These are phyloP conservation scores for Rhagoletis pomonella DNA, from an alignment of 1,140 invertebrate species.

Conservation along the genomic window DNA sequence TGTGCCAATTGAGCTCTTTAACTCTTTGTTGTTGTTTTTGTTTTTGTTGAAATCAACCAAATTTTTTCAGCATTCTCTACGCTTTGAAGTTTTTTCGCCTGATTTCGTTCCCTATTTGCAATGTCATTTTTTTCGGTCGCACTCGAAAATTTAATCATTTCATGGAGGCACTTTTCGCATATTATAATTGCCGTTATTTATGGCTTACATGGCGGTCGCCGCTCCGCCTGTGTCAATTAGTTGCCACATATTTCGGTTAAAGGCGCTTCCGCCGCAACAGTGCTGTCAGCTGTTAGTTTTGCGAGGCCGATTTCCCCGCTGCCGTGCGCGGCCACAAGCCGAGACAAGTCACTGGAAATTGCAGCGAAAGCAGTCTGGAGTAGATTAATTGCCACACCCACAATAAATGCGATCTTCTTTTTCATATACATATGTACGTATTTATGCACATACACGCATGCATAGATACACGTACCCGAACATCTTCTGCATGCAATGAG, in stretches of 20 bases:
- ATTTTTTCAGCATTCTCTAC: background rate
- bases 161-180: slow-evolving; percentile 24
- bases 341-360: background rate
- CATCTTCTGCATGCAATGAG: background rate
- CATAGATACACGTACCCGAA: background rate
- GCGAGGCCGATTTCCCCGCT: background rate
- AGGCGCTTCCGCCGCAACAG: background rate
- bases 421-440: too few species aligned
- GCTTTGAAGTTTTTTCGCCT: background rate
- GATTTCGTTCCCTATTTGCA: background rate
- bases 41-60: background rate
- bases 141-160: slow-evolving; percentile 25
- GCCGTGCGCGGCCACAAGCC: background rate
- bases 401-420: background rate
- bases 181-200: slow-evolving; percentile 26
- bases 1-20: slow-evolving; percentile 8
- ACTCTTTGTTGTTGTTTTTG: background rate
- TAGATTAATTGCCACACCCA: background rate
- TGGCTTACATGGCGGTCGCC: slow-evolving; percentile 13
- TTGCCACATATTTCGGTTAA: slow-evolving; percentile 12
- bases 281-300: background rate
- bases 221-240: background rate
- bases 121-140: background rate
- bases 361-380: background rate
- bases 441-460: background rate